phyloP scores from a whole-genome alignment of 1,140 invertebrate species.

The Drosophila watanabei region DNA sequence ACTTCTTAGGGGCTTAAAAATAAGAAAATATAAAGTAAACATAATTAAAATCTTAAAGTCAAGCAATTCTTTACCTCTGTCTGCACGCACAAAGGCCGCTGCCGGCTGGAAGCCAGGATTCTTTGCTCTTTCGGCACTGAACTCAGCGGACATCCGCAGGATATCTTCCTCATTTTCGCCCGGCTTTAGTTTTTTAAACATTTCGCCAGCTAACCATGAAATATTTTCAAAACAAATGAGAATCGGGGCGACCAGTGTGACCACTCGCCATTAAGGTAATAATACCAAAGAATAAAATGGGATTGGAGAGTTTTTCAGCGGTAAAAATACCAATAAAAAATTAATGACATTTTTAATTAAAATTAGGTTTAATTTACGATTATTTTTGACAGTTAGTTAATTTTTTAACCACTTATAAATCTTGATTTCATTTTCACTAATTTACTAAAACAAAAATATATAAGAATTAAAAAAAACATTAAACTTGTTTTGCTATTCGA shows the following conservation, averaged over 20 bases:
- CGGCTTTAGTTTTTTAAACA: conserved; percentile 88
- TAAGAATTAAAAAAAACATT: too few relatives aligned
- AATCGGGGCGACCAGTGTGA: neutral
- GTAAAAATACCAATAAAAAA: neutral
- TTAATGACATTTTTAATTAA: neutral
- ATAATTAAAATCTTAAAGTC: neutral
- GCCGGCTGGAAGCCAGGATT: conserved; percentile 87
- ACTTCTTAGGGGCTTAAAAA: conserved; percentile 59
- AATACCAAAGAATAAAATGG: neutral
- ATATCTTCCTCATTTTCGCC: conserved; percentile 90
- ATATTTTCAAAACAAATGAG: conserved; percentile 26
- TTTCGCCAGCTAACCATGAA: conserved; percentile 57
- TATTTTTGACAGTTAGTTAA: neutral
- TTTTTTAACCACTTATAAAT: neutral
- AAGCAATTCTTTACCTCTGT: conserved; percentile 65
- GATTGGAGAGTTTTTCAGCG: neutral
- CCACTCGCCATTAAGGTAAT: neutral
- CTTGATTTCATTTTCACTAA: neutral
- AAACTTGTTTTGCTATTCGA: neutral
- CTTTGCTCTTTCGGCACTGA: conserved; percentile 86
- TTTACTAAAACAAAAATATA: neutral
- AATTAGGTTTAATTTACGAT: neutral
- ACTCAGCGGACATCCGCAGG: conserved; percentile 90
- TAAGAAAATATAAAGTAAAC: neutral
- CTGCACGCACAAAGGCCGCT: conserved; percentile 87